These are phyloP conservation scores for Lateolabrax maculatus DNA, from an alignment of 2,797 vertebrate species.

Conservation along the genomic window DNA sequence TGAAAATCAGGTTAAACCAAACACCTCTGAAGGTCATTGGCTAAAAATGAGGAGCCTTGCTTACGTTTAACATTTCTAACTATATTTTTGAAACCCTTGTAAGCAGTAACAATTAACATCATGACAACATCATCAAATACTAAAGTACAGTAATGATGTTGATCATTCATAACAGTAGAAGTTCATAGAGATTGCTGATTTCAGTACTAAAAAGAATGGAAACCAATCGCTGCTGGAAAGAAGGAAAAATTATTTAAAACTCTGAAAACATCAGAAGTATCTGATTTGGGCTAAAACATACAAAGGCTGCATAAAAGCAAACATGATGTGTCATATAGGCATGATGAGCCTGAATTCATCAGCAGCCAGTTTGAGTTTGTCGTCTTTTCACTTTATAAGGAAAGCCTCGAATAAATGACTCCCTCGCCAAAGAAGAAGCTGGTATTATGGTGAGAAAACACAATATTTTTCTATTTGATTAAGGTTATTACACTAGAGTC, in stretches of 20 bases:
- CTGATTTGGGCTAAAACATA: not conserved
- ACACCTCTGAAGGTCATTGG: not conserved
- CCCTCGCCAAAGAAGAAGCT: not conserved
- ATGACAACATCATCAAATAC: not conserved
- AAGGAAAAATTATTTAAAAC: not conserved
- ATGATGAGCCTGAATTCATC: not conserved
- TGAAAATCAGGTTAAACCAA: not conserved
- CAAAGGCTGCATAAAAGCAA: not conserved
- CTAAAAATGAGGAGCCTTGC: not conserved
- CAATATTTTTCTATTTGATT: constrained; percentile 36
- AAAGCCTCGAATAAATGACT: constrained; percentile 28
- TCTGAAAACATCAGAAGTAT: not conserved
- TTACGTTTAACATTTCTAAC: not conserved
- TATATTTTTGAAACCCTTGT: not conserved
- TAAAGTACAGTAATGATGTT: not conserved
- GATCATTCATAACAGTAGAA: not conserved
- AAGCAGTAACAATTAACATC: not conserved
- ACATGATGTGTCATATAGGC: not conserved
- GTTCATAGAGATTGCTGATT: not conserved
- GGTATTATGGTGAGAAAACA: constrained; percentile 15
- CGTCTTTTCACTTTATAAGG: constrained; percentile 23
- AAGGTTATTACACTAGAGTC: constrained; percentile 38
- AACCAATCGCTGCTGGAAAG: not conserved
- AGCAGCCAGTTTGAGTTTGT: constrained; percentile 14
- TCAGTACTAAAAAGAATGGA: not conserved